Percentiles rank a stretch among this genome's conserved stretches.
These are phyloP conservation scores for Cataglyphis altisquamis DNA, from an alignment of 2,888 invertebrate genomes.

Conservation along the genomic window DNA sequence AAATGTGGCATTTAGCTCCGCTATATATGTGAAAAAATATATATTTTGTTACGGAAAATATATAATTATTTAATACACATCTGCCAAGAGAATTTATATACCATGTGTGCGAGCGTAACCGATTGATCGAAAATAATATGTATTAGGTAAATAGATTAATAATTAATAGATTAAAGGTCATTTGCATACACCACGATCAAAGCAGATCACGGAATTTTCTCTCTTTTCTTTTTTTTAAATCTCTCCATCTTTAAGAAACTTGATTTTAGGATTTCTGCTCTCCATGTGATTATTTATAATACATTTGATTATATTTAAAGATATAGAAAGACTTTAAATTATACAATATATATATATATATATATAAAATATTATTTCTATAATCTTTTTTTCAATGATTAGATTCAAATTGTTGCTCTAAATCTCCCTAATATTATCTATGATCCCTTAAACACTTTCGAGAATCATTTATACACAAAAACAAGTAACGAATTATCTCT, in stretches of 20 bases:
- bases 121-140: not conserved
- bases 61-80: not conserved
- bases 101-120: conserved; percentile 2
- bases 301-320: conserved; percentile 22
- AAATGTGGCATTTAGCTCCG: not conserved
- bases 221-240: not conserved
- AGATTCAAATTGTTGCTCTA: conserved; percentile 8
- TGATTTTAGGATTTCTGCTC: not conserved
- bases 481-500: not conserved
- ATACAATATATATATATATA: not conserved
- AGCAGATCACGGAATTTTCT: not conserved
- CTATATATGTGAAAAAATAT: not conserved
- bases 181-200: not conserved
- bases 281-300: not conserved
- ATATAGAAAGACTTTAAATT: conserved; percentile 12
- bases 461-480: conserved; percentile 6
- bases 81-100: not conserved
- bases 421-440: not conserved
- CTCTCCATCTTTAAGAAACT: not conserved
- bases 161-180: conserved; percentile 46
- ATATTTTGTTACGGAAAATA: not conserved
- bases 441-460: not conserved
- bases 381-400: not conserved
- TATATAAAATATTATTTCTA: not conserved
- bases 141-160: conserved; percentile 41